Conservation (phyloP, 1,140 invertebrate species). For the Cotesia typhae region DNA sequence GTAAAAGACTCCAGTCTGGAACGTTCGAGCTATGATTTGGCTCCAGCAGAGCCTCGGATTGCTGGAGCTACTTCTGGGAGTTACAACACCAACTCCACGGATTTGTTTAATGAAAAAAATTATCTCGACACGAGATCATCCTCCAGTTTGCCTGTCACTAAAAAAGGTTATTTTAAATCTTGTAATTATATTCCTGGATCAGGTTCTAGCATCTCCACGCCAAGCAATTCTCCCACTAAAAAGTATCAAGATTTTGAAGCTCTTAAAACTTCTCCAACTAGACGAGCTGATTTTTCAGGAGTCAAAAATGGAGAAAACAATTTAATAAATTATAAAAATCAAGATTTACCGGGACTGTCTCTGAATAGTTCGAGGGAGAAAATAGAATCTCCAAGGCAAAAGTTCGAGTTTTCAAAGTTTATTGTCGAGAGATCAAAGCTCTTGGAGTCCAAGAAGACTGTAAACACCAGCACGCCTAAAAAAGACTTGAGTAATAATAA, state of each 20-base stretch:
- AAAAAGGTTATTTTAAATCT: slow-evolving; percentile 44
- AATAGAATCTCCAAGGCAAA: not conserved
- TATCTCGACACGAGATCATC: slow-evolving; percentile 3
- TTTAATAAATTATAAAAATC: not conserved
- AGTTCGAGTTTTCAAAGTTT: not conserved
- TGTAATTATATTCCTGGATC: slow-evolving; percentile 46
- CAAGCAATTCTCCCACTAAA: slow-evolving; percentile 41
- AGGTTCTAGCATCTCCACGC: slow-evolving; percentile 28
- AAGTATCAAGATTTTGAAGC: slow-evolving; percentile 49
- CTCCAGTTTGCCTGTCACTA: slow-evolving; percentile 29
- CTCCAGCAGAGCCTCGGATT: not conserved
- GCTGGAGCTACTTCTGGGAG: too few species aligned
- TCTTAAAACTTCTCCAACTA: not conserved
- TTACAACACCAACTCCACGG: too few species aligned
- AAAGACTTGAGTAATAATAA: not conserved
- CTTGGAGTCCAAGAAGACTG: not conserved
- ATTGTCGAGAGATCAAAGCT: not conserved
- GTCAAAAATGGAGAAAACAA: too few species aligned
- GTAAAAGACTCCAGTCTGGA: slow-evolving; percentile 55
- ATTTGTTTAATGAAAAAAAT: slow-evolving; percentile 11
- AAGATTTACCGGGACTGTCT: slow-evolving; percentile 12
- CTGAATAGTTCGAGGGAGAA: not conserved
- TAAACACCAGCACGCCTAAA: not conserved
- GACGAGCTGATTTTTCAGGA: too few species aligned
- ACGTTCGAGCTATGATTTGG: slow-evolving; percentile 36